Evolutionary conservation across 1,140 invertebrate species (phyloP), one percentile per base, ranked within the genome.

Genomic region (Stegodyphus mimosarum): DNA sequence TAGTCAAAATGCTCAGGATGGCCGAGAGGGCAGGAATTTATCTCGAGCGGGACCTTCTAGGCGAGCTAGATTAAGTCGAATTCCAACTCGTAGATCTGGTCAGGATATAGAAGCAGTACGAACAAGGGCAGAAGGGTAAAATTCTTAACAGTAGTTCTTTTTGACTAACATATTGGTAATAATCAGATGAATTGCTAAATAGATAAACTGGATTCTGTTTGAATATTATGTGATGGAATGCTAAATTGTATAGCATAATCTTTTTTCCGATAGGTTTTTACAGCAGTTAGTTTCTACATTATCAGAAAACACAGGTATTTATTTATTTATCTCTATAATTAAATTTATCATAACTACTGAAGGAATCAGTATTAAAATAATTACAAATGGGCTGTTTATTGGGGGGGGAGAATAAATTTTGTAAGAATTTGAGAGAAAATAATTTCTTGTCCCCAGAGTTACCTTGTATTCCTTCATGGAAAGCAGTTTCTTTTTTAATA

Each of bases 81-180:
- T 77, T 53, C 83, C 55, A 33, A 63, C 13, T 51, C 66, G 83
- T 7, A n/a, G 83, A 51, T 9, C 53, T 60, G 48, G 33, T 17
- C 53, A 15, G 72, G 88, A 72, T 52, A 9, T 83, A 88, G 91
- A 91, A 55, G 90, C 13, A 51, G n/a, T 60, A 11, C 74, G 50
- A n/a, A 63, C 7, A 2, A 71, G 83, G 66, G 52, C 83, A 33
- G 83, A 86, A 86, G 74, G 74, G 83, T 86, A 49, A 78, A 33
- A 17, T 48, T 18, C 48, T 7, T 53, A 33, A 33, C n/a, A n/a
- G n/a, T n/a, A n/a, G 33, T 64, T 69, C 9, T 79, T 6, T 66
- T 52, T 55, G 5, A 48, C 6, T 13, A 10, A 18, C 10, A n/a
- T 72, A 5, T 72, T 51, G 6, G 6, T n/a, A 7, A 49, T 49